Percentiles rank a stretch among this genome's conserved stretches.
phyloP scores from a whole-genome alignment of 2,888 invertebrate genomes.

The Hoplodrina ambigua region DNA sequence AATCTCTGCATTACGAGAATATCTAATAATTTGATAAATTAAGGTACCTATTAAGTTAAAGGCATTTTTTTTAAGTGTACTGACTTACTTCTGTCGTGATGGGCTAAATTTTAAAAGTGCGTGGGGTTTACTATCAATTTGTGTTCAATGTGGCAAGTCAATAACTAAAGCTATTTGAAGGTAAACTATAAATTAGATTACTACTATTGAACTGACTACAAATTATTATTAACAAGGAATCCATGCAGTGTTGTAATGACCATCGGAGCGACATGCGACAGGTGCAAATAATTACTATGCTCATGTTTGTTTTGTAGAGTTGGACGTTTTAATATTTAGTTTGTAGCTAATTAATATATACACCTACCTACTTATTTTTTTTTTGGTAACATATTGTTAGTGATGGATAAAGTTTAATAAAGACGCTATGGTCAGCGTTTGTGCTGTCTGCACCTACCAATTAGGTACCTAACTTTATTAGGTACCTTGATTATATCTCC shows the following conservation, averaged over 20 bases:
- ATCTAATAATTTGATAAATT: too few species aligned
- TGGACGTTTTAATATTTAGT: not conserved
- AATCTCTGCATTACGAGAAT: not conserved
- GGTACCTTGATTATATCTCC: not conserved
- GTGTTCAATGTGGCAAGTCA: too few species aligned
- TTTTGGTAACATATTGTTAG: too few species aligned
- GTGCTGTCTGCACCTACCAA: not conserved
- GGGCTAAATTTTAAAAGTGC: too few species aligned
- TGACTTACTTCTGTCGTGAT: too few species aligned
- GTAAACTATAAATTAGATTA: too few species aligned
- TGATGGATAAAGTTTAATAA: not conserved
- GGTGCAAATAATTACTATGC: not conserved
- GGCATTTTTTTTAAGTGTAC: too few species aligned
- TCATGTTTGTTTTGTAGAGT: not conserved
- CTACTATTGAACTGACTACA: not conserved
- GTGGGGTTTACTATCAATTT: too few species aligned
- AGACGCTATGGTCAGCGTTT: not conserved
- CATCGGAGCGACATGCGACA: constrained; percentile 1
- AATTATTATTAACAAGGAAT: not conserved
- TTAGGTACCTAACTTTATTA: not conserved
- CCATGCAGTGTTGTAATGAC: constrained; percentile 3
- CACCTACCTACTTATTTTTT: too few species aligned
- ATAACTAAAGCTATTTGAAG: too few species aligned
- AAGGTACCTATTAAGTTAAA: too few species aligned
- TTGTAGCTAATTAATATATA: too few species aligned